These are phyloP conservation scores for Aphidius colemani DNA, from an alignment of 2,888 invertebrate species.

Conservation along the genomic window DNA sequence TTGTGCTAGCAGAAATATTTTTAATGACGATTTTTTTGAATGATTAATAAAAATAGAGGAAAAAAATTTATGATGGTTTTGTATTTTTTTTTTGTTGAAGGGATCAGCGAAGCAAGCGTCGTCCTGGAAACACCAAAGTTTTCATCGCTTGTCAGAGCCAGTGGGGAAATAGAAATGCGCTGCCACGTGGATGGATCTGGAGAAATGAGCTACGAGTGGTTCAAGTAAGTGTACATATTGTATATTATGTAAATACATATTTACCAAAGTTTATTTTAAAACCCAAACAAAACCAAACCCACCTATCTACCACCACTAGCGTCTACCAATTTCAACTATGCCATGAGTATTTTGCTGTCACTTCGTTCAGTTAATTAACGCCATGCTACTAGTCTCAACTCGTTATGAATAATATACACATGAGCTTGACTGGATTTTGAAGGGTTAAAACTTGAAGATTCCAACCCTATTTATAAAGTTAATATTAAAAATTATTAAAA, in stretches of 20 bases:
- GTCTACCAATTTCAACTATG: neutral
- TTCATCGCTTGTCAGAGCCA: conserved; percentile 61
- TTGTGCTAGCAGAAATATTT: neutral
- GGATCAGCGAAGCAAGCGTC: conserved; percentile 67
- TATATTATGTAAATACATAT: neutral
- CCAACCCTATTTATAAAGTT: neutral
- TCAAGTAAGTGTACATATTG: conserved; percentile 61
- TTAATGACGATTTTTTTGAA: conserved; percentile 1
- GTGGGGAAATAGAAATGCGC: conserved; percentile 65
- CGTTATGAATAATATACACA: conserved; percentile 21
- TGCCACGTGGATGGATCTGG: conserved; percentile 72
- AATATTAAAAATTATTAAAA: neutral
- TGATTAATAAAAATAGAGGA: neutral
- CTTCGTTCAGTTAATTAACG: conserved; percentile 21
- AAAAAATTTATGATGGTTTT: conserved; percentile 3
- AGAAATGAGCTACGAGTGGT: conserved; percentile 71
- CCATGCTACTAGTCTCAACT: conserved; percentile 3
- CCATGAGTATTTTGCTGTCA: conserved; percentile 2
- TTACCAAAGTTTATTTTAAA: neutral
- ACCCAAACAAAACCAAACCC: neutral
- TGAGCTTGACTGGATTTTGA: neutral
- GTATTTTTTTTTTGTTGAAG: conserved; percentile 57
- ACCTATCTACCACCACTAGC: neutral
- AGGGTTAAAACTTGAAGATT: neutral
- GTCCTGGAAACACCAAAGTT: conserved; percentile 66